These are phyloP conservation scores for Dryoscopus gambensis DNA, from an alignment of 2,113 vertebrate genomes.

Conservation along the genomic window DNA sequence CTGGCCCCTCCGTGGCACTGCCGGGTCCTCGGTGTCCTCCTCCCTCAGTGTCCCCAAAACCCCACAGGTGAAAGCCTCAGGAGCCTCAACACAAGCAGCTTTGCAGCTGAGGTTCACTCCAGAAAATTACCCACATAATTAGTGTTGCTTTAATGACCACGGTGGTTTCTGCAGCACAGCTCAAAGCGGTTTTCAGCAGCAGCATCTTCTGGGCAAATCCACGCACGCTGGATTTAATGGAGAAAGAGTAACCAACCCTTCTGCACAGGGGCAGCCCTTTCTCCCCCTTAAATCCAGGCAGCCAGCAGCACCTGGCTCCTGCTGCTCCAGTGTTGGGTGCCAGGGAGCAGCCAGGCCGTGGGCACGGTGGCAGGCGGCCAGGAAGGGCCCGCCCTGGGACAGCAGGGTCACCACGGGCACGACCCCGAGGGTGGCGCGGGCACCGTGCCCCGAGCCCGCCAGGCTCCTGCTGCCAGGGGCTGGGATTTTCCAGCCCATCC, in stretches of 20 bases:
- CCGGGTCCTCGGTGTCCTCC: background rate
- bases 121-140: background rate
- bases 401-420: background rate
- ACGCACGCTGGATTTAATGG: background rate
- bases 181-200: background rate
- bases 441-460: background rate
- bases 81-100: background rate
- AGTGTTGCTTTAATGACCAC: background rate
- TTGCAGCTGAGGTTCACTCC: background rate
- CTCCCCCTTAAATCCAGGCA: background rate
- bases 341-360: background rate
- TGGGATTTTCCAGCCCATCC: background rate
- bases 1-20: background rate
- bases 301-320: background rate
- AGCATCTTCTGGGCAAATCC: background rate
- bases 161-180: background rate
- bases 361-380: background rate
- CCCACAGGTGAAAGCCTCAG: background rate
- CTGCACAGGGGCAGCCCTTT: accelerated
- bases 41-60: accelerated
- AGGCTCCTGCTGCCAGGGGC: background rate
- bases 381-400: background rate
- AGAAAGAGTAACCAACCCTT: background rate
- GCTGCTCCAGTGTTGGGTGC: background rate
- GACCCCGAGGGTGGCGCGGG: background rate